Base-by-base conservation (phyloP, 2,113 vertebrate genomes). In the Eudorcas thomsonii region DNA sequence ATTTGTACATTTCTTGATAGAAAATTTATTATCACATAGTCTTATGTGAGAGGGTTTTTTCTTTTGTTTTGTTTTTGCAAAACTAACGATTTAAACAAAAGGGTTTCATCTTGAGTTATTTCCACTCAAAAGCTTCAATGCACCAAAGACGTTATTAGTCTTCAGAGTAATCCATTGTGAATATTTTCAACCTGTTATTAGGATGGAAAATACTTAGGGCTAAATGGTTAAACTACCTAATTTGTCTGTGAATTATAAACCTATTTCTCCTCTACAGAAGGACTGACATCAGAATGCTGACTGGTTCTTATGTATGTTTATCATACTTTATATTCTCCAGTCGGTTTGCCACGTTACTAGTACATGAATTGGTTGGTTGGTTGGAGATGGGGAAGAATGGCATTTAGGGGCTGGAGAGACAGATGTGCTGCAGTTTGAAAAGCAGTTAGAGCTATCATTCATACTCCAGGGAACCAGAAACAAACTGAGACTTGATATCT, bases 1-100 rank as follows among this genome's bases (percentile, higher is more conserved):
- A 43, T 90, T 85, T 88, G 28, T 33, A 50, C 7, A 33, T 55
- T n/a, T 80, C 57, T 96, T 77, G 48, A 80, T 85, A 74, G 57
- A 50, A 94, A 67, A 17, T 28, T 92, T 96, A 89, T 62, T 97
- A 80, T 93, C 54, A 74, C 33, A 52, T 23, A 96, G 17, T 62
- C 30, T 78, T 82, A 39, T 25, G 26, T 60, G 21, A 80, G 28
- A 90, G 52, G 39, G 25, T 6, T 88, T 94, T 88, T 93, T 92
- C 28, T 90, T 91, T 45, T 33, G 39, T 45, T 97, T 83, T 88
- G 36, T 43, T 95, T 95, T 91, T 92, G 45, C 25, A 60, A 88
- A 86, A 91, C 13, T 33, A 94, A 17, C 85, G 43, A 92, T 82
- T 88, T 87, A 92, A 94, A 94, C 54, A 92, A 85, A 98, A 95